Percentiles rank a stretch among this genome's conserved stretches.
Evolutionary conservation across 2,888 invertebrate species (phyloP).

Genomic region (Thecocarcelia acutangulata): DNA sequence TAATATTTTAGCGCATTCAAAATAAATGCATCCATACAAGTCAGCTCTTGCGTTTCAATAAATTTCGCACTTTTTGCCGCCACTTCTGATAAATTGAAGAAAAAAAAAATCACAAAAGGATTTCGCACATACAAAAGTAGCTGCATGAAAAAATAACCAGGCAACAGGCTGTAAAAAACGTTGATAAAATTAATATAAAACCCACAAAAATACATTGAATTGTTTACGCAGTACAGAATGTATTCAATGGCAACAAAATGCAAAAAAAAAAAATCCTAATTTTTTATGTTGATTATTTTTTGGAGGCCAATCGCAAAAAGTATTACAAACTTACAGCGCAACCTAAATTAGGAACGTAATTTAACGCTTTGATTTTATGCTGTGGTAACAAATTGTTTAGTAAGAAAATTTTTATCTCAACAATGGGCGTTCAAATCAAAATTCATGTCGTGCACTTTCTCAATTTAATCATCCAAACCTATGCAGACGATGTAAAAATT

Average conservation of each 20-base stretch:
- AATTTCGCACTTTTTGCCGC: conserved; percentile 41
- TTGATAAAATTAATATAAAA: background rate
- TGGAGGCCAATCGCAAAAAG: too few species aligned
- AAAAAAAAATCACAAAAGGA: conserved; percentile 19
- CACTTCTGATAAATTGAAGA: background rate
- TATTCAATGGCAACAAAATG: conserved; percentile 49
- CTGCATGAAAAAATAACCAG: conserved; percentile 8
- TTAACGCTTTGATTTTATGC: too few species aligned
- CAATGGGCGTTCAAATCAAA: too few species aligned
- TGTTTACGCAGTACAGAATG: background rate
- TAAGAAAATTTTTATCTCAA: too few species aligned
- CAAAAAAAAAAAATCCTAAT: conserved; percentile 15
- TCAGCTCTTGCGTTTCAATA: conserved; percentile 22
- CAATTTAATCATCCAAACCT: too few species aligned
- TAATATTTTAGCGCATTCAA: conserved; percentile 36
- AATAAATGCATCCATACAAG: conserved; percentile 27
- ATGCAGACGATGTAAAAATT: too few species aligned
- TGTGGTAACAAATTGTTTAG: too few species aligned
- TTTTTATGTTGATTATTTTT: background rate
- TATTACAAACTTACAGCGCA: too few species aligned
- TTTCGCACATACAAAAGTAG: conserved; percentile 16
- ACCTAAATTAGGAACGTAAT: too few species aligned
- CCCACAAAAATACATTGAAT: background rate
- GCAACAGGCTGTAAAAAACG: conserved; percentile 17
- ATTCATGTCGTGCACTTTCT: too few species aligned